phyloP scores from a whole-genome alignment of 2,113 vertebrate genomes.

The Channa maculata region DNA sequence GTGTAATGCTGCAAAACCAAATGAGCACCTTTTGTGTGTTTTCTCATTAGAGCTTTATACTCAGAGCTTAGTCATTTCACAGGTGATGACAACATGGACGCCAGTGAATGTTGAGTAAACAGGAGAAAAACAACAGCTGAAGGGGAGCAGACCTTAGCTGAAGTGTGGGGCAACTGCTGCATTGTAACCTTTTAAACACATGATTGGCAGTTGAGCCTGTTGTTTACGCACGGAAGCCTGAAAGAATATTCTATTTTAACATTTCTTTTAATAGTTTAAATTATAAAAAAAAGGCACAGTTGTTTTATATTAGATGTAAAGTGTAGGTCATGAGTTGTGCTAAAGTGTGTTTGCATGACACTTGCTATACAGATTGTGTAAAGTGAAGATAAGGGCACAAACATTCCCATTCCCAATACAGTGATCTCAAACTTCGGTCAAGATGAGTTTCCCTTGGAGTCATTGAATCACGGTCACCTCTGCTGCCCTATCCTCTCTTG shows the following conservation, averaged over 20 bases:
- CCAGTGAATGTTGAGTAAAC: conserved; percentile 79
- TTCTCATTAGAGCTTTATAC: conserved; percentile 82
- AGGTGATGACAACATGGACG: conserved; percentile 86
- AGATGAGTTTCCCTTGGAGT: conserved; percentile 76
- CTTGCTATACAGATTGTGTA: conserved; percentile 17
- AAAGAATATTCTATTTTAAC: not conserved
- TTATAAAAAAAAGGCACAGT: not conserved
- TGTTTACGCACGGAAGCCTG: conserved; percentile 22
- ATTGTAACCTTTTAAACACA: conserved; percentile 48
- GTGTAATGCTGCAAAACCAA: conserved; percentile 54
- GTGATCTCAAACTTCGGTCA: conserved; percentile 77
- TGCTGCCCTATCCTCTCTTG: conserved; percentile 65
- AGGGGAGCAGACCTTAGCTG: conserved; percentile 35
- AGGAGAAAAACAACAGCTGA: conserved; percentile 79
- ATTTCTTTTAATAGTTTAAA: not conserved
- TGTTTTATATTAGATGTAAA: not conserved
- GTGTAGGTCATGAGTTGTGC: not conserved
- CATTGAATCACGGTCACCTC: conserved; percentile 84
- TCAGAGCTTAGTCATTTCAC: conserved; percentile 85
- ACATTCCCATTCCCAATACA: conserved; percentile 55
- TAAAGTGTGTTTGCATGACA: not conserved
- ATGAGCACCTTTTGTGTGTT: conserved; percentile 75
- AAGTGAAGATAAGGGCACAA: conserved; percentile 44
- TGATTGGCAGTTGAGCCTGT: conserved; percentile 27
- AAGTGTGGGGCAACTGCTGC: conserved; percentile 24